Percentiles rank a stretch among this genome's conserved stretches.
phyloP scores from a whole-genome alignment of 1,140 invertebrate genomes.

The Drosophila ohnishii region DNA sequence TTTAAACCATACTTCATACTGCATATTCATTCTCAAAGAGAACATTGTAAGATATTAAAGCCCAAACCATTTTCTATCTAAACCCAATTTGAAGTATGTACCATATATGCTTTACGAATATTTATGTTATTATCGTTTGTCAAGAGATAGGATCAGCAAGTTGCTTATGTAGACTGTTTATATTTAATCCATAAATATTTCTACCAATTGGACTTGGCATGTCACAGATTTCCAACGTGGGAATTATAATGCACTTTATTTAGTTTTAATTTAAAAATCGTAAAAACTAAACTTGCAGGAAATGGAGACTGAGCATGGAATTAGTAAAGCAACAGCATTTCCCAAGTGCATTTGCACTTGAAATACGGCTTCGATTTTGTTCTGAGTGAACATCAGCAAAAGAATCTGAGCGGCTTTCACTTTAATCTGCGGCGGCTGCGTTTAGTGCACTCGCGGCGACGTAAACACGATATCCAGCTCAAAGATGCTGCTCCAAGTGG shows the following conservation, averaged over 20 bases:
- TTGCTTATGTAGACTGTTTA: not conserved
- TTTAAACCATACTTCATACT: not conserved
- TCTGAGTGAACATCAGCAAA: slow-evolving; percentile 33
- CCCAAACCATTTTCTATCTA: too few relatives aligned
- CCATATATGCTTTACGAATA: not conserved
- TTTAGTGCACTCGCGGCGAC: slow-evolving; percentile 51
- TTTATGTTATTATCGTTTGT: not conserved
- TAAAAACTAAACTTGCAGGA: too few relatives aligned
- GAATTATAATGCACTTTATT: not conserved
- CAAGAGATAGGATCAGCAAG: not conserved
- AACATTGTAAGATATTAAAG: not conserved
- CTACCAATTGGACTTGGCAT: not conserved
- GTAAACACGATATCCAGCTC: slow-evolving; percentile 35
- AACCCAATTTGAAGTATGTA: not conserved
- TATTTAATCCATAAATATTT: not conserved
- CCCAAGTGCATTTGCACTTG: slow-evolving; percentile 2
- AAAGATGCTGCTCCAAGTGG: slow-evolving; percentile 37
- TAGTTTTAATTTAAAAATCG: not conserved
- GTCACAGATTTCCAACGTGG: not conserved
- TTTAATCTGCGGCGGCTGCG: slow-evolving; percentile 54
- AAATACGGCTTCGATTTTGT: slow-evolving; percentile 5
- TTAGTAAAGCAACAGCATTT: not conserved
- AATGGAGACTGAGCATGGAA: not conserved
- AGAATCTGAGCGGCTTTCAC: slow-evolving; percentile 49
- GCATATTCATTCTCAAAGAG: not conserved